Percentiles rank a stretch among this genome's conserved stretches.
Conservation (phyloP, 2,888 invertebrate species). For the Sarcophaga variegata region DNA sequence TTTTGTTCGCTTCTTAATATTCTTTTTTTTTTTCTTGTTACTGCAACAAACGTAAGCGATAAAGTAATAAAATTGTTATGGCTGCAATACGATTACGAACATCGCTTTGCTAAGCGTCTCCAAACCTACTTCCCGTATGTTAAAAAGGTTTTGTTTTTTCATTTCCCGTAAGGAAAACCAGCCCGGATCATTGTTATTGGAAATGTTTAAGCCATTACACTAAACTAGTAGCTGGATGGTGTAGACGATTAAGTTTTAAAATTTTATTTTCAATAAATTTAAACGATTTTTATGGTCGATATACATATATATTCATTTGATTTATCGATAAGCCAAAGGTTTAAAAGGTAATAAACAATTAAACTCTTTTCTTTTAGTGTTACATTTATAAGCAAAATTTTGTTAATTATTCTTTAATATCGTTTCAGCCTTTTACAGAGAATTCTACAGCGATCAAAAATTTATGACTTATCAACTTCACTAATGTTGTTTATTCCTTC, state of each 20-base stretch:
- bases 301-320: no score
- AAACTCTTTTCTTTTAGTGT: no score
- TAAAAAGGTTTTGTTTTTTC: not conserved
- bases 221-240: not conserved
- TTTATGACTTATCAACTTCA: no score
- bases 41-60: slow-evolving; percentile 51
- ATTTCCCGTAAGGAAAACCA: not conserved
- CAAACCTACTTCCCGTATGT: not conserved
- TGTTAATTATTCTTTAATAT: no score
- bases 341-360: no score
- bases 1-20: not conserved
- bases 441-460: no score
- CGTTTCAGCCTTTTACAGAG: no score
- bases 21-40: not conserved
- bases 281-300: not conserved
- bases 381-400: no score
- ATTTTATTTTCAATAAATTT: not conserved
- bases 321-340: no score
- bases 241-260: not conserved
- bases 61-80: slow-evolving; percentile 58
- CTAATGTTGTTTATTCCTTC: no score
- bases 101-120: not conserved
- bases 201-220: not conserved
- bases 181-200: not conserved
- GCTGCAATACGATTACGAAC: not conserved